These are phyloP conservation scores for Sanderia malayensis DNA, from an alignment of 30 jellyfish, hydroid and myxozoan genomes.

Conservation along the genomic window DNA sequence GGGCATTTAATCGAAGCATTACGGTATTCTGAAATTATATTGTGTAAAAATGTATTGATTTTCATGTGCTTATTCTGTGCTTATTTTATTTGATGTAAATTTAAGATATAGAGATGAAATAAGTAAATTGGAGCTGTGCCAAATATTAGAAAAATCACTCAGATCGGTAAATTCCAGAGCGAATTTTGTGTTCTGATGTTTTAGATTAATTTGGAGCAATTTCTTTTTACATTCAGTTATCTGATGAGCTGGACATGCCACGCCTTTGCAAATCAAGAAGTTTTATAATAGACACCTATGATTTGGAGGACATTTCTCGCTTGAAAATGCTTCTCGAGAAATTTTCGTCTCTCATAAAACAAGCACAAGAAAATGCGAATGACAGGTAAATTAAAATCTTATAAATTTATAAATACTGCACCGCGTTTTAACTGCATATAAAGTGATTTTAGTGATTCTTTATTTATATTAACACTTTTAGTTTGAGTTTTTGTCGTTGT, in stretches of 20 bases:
- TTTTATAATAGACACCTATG: constrained; percentile 34
- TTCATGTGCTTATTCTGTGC: no score
- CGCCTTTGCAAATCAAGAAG: constrained; percentile 32
- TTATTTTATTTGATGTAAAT: no score
- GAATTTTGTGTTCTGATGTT: background rate
- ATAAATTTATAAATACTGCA: no score
- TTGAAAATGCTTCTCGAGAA: constrained; percentile 49
- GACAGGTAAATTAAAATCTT: no score
- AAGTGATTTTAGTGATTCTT: no score
- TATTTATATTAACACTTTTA: no score
- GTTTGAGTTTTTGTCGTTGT: no score
- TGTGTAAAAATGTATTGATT: no score
- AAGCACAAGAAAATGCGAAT: background rate
- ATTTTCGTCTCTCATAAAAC: constrained; percentile 9
- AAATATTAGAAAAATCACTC: background rate
- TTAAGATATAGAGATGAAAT: no score
- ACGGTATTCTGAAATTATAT: no score
- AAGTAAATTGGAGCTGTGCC: background rate
- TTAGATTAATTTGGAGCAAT: background rate
- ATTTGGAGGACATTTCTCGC: constrained; percentile 35
- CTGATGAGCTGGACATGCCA: constrained; percentile 44
- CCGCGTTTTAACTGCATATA: no score
- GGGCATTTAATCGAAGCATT: no score
- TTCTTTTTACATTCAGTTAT: constrained; percentile 11
- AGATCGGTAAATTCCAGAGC: background rate